Evolutionary conservation across 64 coral and sea anemone species (phyloP), one percentile per base, ranked within the genome.

Genomic region (Anthopleura sola): DNA sequence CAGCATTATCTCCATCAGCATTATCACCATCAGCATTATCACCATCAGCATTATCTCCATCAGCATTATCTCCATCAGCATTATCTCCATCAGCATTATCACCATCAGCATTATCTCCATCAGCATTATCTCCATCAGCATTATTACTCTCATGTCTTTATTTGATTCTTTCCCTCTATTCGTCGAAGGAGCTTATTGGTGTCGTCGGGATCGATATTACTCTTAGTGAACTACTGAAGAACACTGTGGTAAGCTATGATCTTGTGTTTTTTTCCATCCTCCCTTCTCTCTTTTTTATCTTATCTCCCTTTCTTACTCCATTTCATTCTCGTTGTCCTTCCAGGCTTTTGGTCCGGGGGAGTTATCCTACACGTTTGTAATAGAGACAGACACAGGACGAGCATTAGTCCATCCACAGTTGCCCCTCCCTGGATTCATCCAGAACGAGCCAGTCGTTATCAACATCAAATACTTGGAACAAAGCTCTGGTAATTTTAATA

Each of bases 321-420:
- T 21, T 58, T 0, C 37, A 37, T 62, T n/a, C 10, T 28, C 6
- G 20, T 62, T n/a, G 24, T n/a, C 58, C 2, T 58, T 24, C 14
- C 80, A 95, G 89, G 86, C 86, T 14, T 95, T 95, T 55, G 93
- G 93, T 33, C 89, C 93, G 0, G 93, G 93, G 55, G 93, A 95
- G 66, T 54, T 95, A 79, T 95, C 93, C 8, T 95, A 95, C 80
- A 95, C 88, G 0, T 95, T 95, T 54, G 93, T 91, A 36, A 95
- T 95, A 26, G 89, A 91, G n/a, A 91, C 93, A 75, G 68, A 95
- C 50, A 95, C 71, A 24, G 89, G 89, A 29, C 85, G 87, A 69
- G 81, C 86, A 0, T 69, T 95, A 20, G 86, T 95, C 54, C 93
- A 95, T 53, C 93, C 93, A 19, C 93, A 91, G 37, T 74, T 95